Evolutionary conservation across 2,888 invertebrate species (phyloP).

Genomic region (Pasiphila rectangulata): DNA sequence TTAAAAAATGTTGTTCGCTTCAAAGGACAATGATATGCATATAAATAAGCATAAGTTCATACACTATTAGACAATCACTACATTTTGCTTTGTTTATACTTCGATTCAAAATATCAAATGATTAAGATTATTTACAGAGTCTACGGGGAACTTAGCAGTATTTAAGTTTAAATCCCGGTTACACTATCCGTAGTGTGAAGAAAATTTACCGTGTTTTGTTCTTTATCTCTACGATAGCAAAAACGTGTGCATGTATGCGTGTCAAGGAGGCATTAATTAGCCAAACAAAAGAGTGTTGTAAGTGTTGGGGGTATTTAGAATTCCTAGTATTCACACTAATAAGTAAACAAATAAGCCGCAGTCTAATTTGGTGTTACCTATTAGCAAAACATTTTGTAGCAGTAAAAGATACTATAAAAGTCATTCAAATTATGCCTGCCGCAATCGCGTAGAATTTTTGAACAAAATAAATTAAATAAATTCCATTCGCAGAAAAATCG

Average conservation of each 20-base stretch:
- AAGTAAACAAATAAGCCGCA: constrained; percentile 4
- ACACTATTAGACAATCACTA: no score
- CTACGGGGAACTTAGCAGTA: no score
- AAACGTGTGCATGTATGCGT: constrained; percentile 14
- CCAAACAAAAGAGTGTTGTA: constrained; percentile 3
- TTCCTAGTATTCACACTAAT: constrained; percentile 2
- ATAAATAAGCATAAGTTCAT: no score
- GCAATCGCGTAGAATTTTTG: constrained; percentile 46
- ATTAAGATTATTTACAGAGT: no score
- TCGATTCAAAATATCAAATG: no score
- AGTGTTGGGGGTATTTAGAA: neutral
- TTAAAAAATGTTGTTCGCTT: no score
- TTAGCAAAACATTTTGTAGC: constrained; percentile 24
- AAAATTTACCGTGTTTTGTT: constrained; percentile 16
- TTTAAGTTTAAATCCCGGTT: no score
- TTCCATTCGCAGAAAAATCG: constrained; percentile 53
- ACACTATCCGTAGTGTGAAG: no score
- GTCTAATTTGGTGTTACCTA: no score
- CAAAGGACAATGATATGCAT: no score
- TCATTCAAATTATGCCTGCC: constrained; percentile 42
- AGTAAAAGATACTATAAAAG: constrained; percentile 25
- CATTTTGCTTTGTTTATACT: no score
- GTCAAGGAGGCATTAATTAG: constrained; percentile 16
- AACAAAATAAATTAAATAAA: constrained; percentile 63
- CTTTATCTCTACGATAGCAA: constrained; percentile 10